phyloP scores from a whole-genome alignment of 1,140 invertebrate species.

The Patella vulgata region DNA sequence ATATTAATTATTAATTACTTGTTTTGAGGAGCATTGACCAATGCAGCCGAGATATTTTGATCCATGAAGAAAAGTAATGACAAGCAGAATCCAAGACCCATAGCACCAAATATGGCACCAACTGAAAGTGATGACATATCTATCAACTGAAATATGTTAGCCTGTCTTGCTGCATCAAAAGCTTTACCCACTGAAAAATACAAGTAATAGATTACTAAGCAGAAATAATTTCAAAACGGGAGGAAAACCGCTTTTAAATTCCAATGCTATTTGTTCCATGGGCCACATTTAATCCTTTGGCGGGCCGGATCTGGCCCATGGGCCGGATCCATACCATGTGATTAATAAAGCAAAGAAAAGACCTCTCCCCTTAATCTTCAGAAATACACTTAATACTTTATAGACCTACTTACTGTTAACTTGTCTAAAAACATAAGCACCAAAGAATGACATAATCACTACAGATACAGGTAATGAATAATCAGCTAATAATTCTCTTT shows the following conservation, averaged over 20 bases:
- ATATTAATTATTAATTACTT: slow-evolving; percentile 68
- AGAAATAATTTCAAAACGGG: background rate
- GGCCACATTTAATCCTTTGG: too few relatives aligned
- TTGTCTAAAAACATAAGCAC: slow-evolving; percentile 71
- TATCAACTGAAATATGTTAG: slow-evolving; percentile 32
- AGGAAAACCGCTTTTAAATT: too few relatives aligned
- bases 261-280: too few relatives aligned
- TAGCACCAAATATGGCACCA: slow-evolving; percentile 69
- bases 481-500: slow-evolving; percentile 74
- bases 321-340: too few relatives aligned
- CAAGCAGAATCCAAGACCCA: slow-evolving; percentile 74
- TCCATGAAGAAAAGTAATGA: slow-evolving; percentile 78
- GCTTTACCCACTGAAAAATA: slow-evolving; percentile 17
- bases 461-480: slow-evolving; percentile 76
- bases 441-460: slow-evolving; percentile 73
- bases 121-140: slow-evolving; percentile 49
- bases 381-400: background rate
- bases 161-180: slow-evolving; percentile 27
- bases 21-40: slow-evolving; percentile 76
- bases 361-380: too few relatives aligned
- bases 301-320: too few relatives aligned
- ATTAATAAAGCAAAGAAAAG: too few relatives aligned
- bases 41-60: slow-evolving; percentile 75
- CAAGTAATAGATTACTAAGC: too few relatives aligned
- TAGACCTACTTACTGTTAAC: slow-evolving; percentile 51